phyloP scores from a whole-genome alignment of 1,140 invertebrate genomes.

The Probaryconus sp. region DNA sequence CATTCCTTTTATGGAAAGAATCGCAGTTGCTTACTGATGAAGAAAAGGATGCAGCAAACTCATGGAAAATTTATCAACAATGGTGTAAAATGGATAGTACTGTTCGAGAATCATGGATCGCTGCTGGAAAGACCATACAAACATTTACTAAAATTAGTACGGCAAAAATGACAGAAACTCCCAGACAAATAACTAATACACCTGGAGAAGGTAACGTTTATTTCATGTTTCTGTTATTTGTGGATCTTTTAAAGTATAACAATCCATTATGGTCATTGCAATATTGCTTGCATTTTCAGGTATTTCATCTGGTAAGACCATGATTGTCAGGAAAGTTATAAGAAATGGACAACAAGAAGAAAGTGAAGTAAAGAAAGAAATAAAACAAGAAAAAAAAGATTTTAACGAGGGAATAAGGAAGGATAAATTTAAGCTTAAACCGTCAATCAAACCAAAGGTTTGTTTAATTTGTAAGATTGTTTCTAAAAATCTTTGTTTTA shows the following conservation, averaged over 20 bases:
- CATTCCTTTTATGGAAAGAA: constrained; percentile 89
- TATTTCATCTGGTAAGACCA: constrained; percentile 67
- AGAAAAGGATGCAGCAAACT: constrained; percentile 78
- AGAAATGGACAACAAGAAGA: constrained; percentile 76
- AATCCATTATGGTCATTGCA: too few species aligned
- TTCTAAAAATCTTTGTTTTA: too few species aligned
- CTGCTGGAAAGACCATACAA: constrained; percentile 86
- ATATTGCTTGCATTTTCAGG: too few species aligned
- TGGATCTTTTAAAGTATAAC: constrained; percentile 1
- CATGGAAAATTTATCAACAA: constrained; percentile 88
- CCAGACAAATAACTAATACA: constrained; percentile 59
- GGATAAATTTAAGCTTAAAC: constrained; percentile 69
- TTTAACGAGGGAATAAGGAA: constrained; percentile 61
- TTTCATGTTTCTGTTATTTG: constrained; percentile 4
- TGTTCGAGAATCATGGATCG: constrained; percentile 86
- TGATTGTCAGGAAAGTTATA: constrained; percentile 74
- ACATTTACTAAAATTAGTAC: constrained; percentile 80
- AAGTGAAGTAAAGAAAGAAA: constrained; percentile 64
- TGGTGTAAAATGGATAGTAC: constrained; percentile 88
- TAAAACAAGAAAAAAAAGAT: constrained; percentile 42
- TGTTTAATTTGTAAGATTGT: too few species aligned
- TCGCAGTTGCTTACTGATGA: constrained; percentile 81
- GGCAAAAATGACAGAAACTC: constrained; percentile 75
- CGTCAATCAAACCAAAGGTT: constrained; percentile 72
- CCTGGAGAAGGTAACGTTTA: constrained; percentile 62